Evolutionary conservation across 2,797 vertebrate genomes (phyloP), one percentile per base, ranked within the genome.

Genomic region (Hemibagrus guttatus): DNA sequence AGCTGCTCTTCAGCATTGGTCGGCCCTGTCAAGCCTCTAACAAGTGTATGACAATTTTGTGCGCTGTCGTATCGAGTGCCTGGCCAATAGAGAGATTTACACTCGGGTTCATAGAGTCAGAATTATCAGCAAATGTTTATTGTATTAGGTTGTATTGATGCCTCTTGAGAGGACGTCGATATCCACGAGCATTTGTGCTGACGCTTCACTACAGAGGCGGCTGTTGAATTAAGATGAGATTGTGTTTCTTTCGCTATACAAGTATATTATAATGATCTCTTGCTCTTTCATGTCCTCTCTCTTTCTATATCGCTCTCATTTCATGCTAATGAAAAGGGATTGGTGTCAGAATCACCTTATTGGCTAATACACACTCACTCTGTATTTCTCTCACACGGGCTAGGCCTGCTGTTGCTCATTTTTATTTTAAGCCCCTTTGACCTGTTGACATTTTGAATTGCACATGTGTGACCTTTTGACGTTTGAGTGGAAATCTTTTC

Each of bases 161-260:
- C 66, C 74, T 85, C 76, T 68, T 76, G 85, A 85, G 90, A 90
- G 91, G 88, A 91, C 88, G 90, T 94, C 93, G 81, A 93, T 95
- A 94, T 85, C 82, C 90, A 90, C 76, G 19, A 26, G 68, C 92
- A 88, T 93, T 94, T 93, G 92, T 92, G 92, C 92, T 93, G 93
- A 95, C 93, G 91, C 87, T 69, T 58, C 87, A 56, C 91, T 87
- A 89, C 69, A 88, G 90, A 90, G 86, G 89, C 91, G 64, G 74
- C 59, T 90, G 89, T 88, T 91, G 78, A 91, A 87, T 86, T 64
- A 81, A 89, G 89, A 92, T 92, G 81, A 89, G 87, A 89, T 92
- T 89, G 92, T 91, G 87, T 88, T 88, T 49, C 86, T 88, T 61
- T 42, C 79, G 85, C 39, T 78, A 58, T 66, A 49, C 58, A 61